Evolutionary conservation across 2,888 invertebrate genomes (phyloP).

Genomic region (Diarsia mendica): DNA sequence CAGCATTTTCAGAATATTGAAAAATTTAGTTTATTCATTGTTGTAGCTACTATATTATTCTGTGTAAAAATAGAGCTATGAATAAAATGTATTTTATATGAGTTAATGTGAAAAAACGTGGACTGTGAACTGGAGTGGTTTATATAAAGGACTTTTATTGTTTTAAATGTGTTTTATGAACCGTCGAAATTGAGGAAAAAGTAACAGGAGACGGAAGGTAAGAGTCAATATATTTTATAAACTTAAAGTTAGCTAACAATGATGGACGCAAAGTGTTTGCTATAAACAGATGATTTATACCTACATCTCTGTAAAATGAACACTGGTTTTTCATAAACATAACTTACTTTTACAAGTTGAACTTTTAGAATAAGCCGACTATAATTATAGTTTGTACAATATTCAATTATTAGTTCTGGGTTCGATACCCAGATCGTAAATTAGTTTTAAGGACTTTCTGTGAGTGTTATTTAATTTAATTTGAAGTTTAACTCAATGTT

Average conservation of each 20-base stretch:
- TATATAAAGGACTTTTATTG: slow-evolving; percentile 50
- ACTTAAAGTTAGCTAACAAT: background rate
- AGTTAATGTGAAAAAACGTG: slow-evolving; percentile 60
- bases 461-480: background rate
- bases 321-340: background rate
- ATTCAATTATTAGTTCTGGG: background rate
- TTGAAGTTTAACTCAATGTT: background rate
- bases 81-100: slow-evolving; percentile 48
- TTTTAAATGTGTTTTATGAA: slow-evolving; percentile 68
- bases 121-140: slow-evolving; percentile 62
- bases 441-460: background rate
- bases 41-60: slow-evolving; percentile 15
- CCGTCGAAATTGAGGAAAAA: slow-evolving; percentile 80
- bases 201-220: slow-evolving; percentile 76
- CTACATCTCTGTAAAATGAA: background rate
- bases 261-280: background rate
- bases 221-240: slow-evolving; percentile 36
- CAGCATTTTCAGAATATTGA: slow-evolving; percentile 44
- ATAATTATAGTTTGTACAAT: too few relatives aligned
- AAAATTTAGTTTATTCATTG: slow-evolving; percentile 29
- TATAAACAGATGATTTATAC: background rate
- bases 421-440: background rate
- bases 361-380: background rate
- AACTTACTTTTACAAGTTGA: background rate
- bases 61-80: slow-evolving; percentile 14